A percentile compares a stretch with the other conserved stretches of the same genome.
Conservation (phyloP, 2,797 vertebrate species). For the Lepus oiostolus region DNA sequence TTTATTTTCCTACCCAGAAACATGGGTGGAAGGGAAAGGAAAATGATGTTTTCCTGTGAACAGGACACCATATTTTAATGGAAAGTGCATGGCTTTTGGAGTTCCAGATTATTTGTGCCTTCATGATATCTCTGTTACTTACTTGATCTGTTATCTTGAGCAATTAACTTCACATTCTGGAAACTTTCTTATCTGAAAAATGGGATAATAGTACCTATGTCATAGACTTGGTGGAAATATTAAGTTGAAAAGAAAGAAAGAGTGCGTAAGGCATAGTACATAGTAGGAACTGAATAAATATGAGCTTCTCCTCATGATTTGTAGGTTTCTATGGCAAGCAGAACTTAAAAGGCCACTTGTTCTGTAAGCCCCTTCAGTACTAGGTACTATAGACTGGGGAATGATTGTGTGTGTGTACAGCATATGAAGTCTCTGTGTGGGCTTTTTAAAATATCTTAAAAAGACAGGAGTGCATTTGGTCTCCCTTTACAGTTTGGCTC, state of each 20-base stretch:
- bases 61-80: not conserved
- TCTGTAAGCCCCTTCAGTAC: not conserved
- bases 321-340: slow-evolving; percentile 25
- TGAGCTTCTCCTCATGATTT: slow-evolving; percentile 5
- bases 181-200: slow-evolving; percentile 42
- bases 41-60: slow-evolving; percentile 46
- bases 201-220: slow-evolving; percentile 17
- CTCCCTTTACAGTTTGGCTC: not conserved
- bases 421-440: not conserved
- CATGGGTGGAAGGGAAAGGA: slow-evolving; percentile 1
- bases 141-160: not conserved
- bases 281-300: slow-evolving; percentile 33
- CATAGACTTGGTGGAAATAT: not conserved
- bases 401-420: not conserved
- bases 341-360: not conserved
- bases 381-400: not conserved
- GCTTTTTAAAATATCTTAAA: slow-evolving; percentile 25
- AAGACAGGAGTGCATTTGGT: not conserved
- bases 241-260: slow-evolving; percentile 46
- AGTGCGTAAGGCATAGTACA: not conserved
- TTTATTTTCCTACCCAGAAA: slow-evolving; percentile 35
- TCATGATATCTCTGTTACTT: slow-evolving; percentile 46
- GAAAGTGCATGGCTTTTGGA: not conserved
- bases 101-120: slow-evolving; percentile 26
- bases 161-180: slow-evolving; percentile 32